phyloP scores from a whole-genome alignment of 30 jellyfish, hydroid and myxozoan species.

The Pseudorhiza aurosa region DNA sequence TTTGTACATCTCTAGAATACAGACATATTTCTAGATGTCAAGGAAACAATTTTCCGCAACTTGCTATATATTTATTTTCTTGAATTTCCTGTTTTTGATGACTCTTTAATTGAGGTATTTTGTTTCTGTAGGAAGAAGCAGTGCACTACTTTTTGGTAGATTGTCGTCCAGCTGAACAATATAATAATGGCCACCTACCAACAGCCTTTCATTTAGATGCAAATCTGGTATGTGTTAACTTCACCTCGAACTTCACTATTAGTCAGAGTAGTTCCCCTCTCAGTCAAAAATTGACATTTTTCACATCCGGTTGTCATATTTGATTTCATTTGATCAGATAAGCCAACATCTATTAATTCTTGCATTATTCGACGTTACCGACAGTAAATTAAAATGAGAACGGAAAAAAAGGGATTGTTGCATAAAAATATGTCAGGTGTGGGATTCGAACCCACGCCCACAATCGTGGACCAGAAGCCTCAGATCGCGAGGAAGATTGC shows the following conservation, averaged over 20 bases:
- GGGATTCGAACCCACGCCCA: conserved; percentile 99
- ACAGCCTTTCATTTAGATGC: conserved; percentile 99
- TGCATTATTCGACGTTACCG: background rate
- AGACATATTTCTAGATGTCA: background rate
- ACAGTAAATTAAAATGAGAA: too few species aligned
- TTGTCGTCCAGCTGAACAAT: conserved; percentile 99
- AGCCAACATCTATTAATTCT: too few species aligned
- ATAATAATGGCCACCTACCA: conserved; percentile 96
- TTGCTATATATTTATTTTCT: too few species aligned
- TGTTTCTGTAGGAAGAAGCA: conserved; percentile 76
- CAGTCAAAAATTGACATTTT: too few species aligned
- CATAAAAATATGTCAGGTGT: conserved; percentile 85
- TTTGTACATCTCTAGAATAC: background rate
- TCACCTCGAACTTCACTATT: too few species aligned
- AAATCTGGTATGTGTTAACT: conserved; percentile 89
- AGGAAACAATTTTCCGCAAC: too few species aligned
- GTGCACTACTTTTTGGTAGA: conserved; percentile 91
- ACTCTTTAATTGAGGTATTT: background rate
- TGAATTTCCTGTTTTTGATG: too few species aligned
- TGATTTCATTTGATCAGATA: too few species aligned
- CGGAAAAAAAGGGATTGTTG: too few species aligned
- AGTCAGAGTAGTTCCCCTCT: too few species aligned
- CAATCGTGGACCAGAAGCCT: conserved; percentile 96
- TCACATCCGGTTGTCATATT: too few species aligned
- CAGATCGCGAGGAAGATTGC: conserved; percentile 61